These are phyloP conservation scores for Serranus cabrilla DNA, from an alignment of 2,797 vertebrate species.

Conservation along the genomic window DNA sequence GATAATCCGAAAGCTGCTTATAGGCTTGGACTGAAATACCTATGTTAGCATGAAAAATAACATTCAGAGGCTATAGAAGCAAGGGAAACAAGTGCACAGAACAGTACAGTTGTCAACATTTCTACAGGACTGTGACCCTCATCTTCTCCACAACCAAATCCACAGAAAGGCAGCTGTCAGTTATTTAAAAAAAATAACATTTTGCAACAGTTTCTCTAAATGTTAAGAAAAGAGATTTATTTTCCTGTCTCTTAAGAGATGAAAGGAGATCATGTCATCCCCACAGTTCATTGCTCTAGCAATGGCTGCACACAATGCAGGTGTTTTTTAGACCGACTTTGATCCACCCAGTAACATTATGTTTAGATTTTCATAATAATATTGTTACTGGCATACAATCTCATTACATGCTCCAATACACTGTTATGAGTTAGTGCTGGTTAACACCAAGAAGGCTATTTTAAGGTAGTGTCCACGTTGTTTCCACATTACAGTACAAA, in stretches of 20 bases:
- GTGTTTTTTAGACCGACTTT: conserved; percentile 5
- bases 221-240: conserved; percentile 8
- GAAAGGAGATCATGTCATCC: neutral
- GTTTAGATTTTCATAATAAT: conserved; percentile 16
- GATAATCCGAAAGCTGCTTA: conserved; percentile 43
- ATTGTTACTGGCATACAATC: neutral
- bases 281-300: neutral
- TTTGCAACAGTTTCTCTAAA: neutral
- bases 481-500: too few species aligned
- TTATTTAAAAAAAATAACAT: too few species aligned
- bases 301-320: neutral
- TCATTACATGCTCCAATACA: neutral
- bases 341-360: neutral
- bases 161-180: neutral
- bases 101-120: conserved; percentile 13
- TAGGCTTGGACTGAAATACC: conserved; percentile 20
- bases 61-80: neutral
- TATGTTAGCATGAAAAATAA: conserved; percentile 14
- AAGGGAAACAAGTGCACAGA: conserved; percentile 1
- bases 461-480: too few species aligned
- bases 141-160: neutral
- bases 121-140: neutral
- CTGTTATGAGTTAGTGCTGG: neutral
- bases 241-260: conserved; percentile 2
- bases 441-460: too few species aligned